Conservation (phyloP, 1,140 invertebrate species). For the Spodoptera litura region DNA sequence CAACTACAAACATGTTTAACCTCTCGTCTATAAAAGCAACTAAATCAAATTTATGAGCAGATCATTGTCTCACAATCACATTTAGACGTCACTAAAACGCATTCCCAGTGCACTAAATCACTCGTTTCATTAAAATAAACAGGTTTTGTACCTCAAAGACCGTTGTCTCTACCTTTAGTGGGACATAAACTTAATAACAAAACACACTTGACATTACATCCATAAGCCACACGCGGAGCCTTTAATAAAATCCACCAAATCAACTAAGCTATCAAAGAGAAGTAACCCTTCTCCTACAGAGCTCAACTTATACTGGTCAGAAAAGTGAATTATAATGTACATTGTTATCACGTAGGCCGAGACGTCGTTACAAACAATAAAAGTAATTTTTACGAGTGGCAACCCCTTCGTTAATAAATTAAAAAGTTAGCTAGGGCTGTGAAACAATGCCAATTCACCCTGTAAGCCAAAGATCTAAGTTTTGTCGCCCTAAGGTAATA, state of each 20-base stretch:
- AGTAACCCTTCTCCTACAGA: conserved; percentile 4
- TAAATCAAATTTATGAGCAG: conserved; percentile 59
- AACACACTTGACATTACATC: conserved; percentile 74
- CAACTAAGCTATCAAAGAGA: not conserved
- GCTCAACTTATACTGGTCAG: conserved; percentile 54
- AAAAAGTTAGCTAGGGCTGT: conserved; percentile 73
- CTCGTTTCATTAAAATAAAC: conserved; percentile 63
- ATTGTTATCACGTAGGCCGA: conserved; percentile 84
- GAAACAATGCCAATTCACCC: conserved; percentile 80
- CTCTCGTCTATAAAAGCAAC: conserved; percentile 8
- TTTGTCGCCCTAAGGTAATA: conserved; percentile 69
- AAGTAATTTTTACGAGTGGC: conserved; percentile 84
- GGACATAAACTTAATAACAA: conserved; percentile 72
- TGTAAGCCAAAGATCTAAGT: conserved; percentile 68
- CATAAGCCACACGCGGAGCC: conserved; percentile 62
- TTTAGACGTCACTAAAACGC: conserved; percentile 63
- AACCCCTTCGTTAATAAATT: conserved; percentile 83
- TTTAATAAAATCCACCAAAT: conserved; percentile 41
- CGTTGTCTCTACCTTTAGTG: conserved; percentile 69
- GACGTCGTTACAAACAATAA: conserved; percentile 84
- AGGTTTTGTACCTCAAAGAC: conserved; percentile 61
- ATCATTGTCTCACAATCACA: conserved; percentile 62
- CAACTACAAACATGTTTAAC: conserved; percentile 28
- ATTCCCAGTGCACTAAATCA: conserved; percentile 80
- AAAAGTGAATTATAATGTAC: conserved; percentile 78